Percentiles rank a stretch among this genome's conserved stretches.
Conservation (phyloP, 2,888 invertebrate genomes). For the Notocelia uddmanniana region DNA sequence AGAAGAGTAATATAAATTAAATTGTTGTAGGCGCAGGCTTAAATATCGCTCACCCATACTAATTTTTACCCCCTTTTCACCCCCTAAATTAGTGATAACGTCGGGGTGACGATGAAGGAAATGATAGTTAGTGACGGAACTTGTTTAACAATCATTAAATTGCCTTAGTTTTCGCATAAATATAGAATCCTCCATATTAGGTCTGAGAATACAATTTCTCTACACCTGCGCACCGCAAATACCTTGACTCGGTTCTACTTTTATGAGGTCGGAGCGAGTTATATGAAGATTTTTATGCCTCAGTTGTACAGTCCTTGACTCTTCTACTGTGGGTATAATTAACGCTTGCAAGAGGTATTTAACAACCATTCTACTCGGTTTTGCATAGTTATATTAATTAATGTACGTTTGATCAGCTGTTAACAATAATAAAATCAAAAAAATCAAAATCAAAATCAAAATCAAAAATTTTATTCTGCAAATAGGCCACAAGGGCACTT, state of each 20-base stretch:
- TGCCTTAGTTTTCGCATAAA: slow-evolving; percentile 6
- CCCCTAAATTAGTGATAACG: too few species aligned
- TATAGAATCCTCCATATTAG: slow-evolving; percentile 16
- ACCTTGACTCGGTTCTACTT: slow-evolving; percentile 39
- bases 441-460: too few species aligned
- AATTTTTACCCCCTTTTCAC: too few species aligned
- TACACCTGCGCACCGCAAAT: slow-evolving; percentile 28
- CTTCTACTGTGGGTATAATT: slow-evolving; percentile 12
- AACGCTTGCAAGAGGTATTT: slow-evolving; percentile 8
- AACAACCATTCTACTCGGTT: not conserved
- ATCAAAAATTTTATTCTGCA: too few species aligned
- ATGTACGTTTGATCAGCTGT: not conserved
- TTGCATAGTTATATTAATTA: slow-evolving; percentile 6
- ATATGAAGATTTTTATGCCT: slow-evolving; percentile 34
- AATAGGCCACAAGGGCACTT: too few species aligned
- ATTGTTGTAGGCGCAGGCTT: too few species aligned
- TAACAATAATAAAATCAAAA: not conserved
- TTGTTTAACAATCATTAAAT: not conserved
- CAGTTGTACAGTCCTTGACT: slow-evolving; percentile 36
- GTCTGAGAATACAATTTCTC: slow-evolving; percentile 23
- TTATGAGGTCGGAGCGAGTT: slow-evolving; percentile 33
- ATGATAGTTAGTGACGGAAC: too few species aligned
- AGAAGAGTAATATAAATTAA: too few species aligned
- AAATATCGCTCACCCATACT: too few species aligned
- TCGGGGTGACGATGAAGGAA: too few species aligned